Evolutionary conservation across 2,888 invertebrate genomes (phyloP).

Genomic region (Rapana venosa): DNA sequence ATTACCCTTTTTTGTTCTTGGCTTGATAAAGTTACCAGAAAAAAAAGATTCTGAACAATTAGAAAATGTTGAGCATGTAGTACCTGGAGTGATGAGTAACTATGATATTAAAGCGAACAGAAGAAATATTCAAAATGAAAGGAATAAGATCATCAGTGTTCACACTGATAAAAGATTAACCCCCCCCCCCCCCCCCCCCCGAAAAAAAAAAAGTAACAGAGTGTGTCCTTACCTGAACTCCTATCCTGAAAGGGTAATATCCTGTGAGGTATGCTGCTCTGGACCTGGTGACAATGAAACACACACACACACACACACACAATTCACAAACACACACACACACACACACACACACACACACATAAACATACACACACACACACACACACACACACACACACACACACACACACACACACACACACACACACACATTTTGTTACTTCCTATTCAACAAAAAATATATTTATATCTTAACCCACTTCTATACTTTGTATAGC

Average conservation of each 20-base stretch:
- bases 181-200: too few relatives aligned
- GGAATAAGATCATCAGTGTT: background rate
- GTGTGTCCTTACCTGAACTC: background rate
- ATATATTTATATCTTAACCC: too few relatives aligned
- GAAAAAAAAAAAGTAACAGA: background rate
- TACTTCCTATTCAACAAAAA: too few relatives aligned
- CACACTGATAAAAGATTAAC: background rate
- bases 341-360: constrained; percentile 25
- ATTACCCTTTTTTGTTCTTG: too few relatives aligned
- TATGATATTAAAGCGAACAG: background rate
- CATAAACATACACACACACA: background rate
- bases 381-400: constrained; percentile 10
- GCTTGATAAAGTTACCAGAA: too few relatives aligned
- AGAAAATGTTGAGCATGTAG: too few relatives aligned
- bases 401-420: background rate
- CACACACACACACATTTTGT: constrained; percentile 7
- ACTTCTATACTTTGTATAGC: too few relatives aligned
- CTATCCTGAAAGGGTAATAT: background rate
- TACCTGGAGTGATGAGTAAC: background rate
- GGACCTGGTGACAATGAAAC: background rate
- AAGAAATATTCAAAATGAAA: background rate
- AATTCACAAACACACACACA: background rate
- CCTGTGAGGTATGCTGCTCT: background rate
- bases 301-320: background rate
- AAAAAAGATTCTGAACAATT: too few relatives aligned